Base-by-base conservation (phyloP, 1,140 invertebrate genomes). In the Meloidogyne hapla region DNA sequence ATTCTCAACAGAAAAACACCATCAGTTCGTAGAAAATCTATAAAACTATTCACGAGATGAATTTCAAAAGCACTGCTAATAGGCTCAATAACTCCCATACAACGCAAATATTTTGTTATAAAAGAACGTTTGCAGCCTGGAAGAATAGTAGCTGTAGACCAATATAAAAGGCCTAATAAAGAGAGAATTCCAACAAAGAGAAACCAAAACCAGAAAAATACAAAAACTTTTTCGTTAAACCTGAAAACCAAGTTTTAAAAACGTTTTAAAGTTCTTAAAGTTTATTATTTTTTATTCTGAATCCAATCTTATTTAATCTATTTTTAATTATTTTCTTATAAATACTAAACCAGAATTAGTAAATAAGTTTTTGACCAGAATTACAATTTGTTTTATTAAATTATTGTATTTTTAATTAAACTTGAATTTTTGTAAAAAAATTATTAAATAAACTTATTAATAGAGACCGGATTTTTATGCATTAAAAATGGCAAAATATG, bases 201-300 rank as follows among this genome's bases (percentile, higher is more conserved):
- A 72, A 87, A 87, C 85, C 85, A 86, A 72, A 87, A 86, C 84
- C 76, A 84, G 62, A 84, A 82, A 73, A 85, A 86, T 4, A 85
- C 38, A 64, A 83, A 86, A 26, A 87, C 83, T 73, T 85, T 85
- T 66, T 85, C 94, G 88, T 96, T 95, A 88, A 95, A 93, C 86
- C 95, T 94, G 88, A 18, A 18, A 21, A 18, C n/a, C n/a, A n/a
- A n/a, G n/a, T n/a, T n/a, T n/a, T n/a, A n/a, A n/a, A n/a, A n/a
- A n/a, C n/a, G n/a, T n/a, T n/a, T n/a, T n/a, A n/a, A n/a, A n/a
- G n/a, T n/a, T n/a, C n/a, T n/a, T n/a, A n/a, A n/a, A n/a, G n/a
- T n/a, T n/a, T n/a, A n/a, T n/a, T n/a, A n/a, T n/a, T n/a, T 33
- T 33, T 33, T 6, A 33, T 33, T 33, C 33, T 33, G 33, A 33